These are phyloP conservation scores for Carcina quercana DNA, from an alignment of 2,888 invertebrate genomes.

Conservation along the genomic window DNA sequence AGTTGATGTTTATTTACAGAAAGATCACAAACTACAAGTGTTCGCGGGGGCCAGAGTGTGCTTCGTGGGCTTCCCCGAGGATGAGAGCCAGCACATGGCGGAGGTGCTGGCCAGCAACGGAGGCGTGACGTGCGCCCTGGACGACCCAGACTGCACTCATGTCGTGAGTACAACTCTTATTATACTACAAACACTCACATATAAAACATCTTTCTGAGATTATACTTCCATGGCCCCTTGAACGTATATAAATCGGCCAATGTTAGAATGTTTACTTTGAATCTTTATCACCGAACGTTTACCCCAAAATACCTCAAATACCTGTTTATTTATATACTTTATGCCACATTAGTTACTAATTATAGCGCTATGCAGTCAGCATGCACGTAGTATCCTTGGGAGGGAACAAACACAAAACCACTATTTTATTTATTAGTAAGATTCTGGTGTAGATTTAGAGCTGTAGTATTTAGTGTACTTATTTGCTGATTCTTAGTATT, in stretches of 20 bases:
- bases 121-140: constrained; percentile 83
- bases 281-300: constrained; percentile 34
- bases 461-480: constrained; percentile 19
- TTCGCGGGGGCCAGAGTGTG: constrained; percentile 91
- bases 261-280: constrained; percentile 20
- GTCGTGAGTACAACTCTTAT: constrained; percentile 92
- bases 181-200: too few species aligned
- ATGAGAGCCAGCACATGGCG: constrained; percentile 94
- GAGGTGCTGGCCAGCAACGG: constrained; percentile 91
- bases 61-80: constrained; percentile 92
- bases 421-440: constrained; percentile 33
- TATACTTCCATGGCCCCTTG: too few species aligned
- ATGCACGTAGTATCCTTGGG: constrained; percentile 54
- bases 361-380: constrained; percentile 55
- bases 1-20: constrained; percentile 49
- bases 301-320: constrained; percentile 39
- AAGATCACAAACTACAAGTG: constrained; percentile 85
- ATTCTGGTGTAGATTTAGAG: background rate
- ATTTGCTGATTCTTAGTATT: constrained; percentile 19
- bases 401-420: constrained; percentile 48
- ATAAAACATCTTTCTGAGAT: too few species aligned
- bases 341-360: constrained; percentile 49
- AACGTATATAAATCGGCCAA: too few species aligned
- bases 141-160: constrained; percentile 92
- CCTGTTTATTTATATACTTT: constrained; percentile 45